These are phyloP conservation scores for Temnopleurus reevesii DNA, from an alignment of 53 echinoderm and acorn worm genomes.

Conservation along the genomic window DNA sequence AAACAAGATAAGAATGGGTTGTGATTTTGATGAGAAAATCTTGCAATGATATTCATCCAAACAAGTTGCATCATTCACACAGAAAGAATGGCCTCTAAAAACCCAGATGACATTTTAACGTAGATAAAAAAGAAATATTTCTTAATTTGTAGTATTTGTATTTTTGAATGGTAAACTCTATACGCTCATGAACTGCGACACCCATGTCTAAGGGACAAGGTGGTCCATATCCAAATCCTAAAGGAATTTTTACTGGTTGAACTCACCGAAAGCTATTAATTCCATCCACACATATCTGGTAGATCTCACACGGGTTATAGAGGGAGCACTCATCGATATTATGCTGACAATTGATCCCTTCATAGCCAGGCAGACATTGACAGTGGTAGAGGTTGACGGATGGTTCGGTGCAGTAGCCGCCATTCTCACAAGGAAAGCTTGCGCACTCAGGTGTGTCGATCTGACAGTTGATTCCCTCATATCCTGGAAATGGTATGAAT, in stretches of 20 bases:
- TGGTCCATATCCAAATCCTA: too few relatives aligned
- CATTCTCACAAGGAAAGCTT: conserved; percentile 83
- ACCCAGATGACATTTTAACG: too few relatives aligned
- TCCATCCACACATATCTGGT: conserved; percentile 85
- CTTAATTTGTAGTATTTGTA: too few relatives aligned
- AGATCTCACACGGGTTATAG: conserved; percentile 63
- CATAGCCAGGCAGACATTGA: conserved; percentile 78
- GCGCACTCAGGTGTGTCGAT: conserved; percentile 79
- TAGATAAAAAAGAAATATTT: too few relatives aligned
- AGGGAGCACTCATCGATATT: conserved; percentile 85
- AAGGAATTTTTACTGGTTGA: too few relatives aligned
- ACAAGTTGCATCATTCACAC: not conserved
- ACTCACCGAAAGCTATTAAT: conserved; percentile 87
- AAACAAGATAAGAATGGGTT: not conserved
- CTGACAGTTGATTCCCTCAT: conserved; percentile 77
- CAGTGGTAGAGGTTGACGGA: conserved; percentile 67
- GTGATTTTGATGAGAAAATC: not conserved
- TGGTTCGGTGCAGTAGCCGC: conserved; percentile 72
- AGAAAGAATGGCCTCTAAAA: too few relatives aligned
- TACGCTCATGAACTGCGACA: too few relatives aligned
- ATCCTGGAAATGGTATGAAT: conserved; percentile 62
- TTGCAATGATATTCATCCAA: not conserved
- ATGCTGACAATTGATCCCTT: conserved; percentile 76
- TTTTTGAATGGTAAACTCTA: too few relatives aligned
- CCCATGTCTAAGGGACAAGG: too few relatives aligned